Base-by-base conservation (phyloP, 1,140 invertebrate species). In the Pinna nobilis region DNA sequence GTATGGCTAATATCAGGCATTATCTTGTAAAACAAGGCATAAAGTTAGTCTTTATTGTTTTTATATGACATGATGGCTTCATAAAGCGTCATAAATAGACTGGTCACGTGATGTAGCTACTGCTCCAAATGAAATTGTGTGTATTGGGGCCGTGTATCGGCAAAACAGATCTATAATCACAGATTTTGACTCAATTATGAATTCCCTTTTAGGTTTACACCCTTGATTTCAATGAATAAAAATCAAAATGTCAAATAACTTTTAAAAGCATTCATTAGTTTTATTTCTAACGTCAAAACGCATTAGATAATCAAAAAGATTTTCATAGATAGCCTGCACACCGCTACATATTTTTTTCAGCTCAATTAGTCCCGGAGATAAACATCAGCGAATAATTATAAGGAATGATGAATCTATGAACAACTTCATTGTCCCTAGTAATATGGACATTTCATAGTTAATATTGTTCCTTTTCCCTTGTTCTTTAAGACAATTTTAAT, bases 21-120 rank as follows among this genome's bases (percentile, higher is more conserved):
- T 74, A 39, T 33, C 72, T 74, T 74, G 67, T 75, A 75, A 75
- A 75, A 75, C 67, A 70, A 75, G 47, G 47, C 67, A 75, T 75
- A 70, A 75, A 75, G 53, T 35, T 23, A 33, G 39, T 50, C 49
- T 75, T 75, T 75, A 75, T 70, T 59, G 73, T 75, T 65, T 67
- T 69, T 75, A 69, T 75, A 75, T 70, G 66, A 70, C 67, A 69
- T 33, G 60, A 75, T 75, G 61, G 49, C 57, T 75, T 75, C 73
- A 75, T 75, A 75, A 75, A 75, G 70, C 61, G 73, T 75, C 50
- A 75, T 75, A 75, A 73, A 73, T 47, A 25, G 32, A 39, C 47
- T 25, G 20, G 67, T 60, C 73, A 75, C 73, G 73, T 75, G 73
- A 70, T 41, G 28, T 59, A 59, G 33, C 55, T 35, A 35, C 55